Percentiles rank a stretch among this genome's conserved stretches.
phyloP scores from a whole-genome alignment of 2,113 vertebrate genomes.

The Protobothrops flavoviridis region DNA sequence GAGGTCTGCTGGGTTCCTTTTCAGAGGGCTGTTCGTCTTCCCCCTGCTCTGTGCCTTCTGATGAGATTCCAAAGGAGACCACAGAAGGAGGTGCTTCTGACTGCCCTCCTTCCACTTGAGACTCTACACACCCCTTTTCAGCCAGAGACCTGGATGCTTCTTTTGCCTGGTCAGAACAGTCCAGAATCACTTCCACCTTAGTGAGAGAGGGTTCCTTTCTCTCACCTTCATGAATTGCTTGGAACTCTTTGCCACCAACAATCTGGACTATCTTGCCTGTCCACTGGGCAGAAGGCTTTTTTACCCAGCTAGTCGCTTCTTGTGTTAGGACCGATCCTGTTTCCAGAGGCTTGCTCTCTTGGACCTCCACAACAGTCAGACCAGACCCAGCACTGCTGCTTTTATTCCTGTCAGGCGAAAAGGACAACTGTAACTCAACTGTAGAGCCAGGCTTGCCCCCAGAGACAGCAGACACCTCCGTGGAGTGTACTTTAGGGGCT shows the following conservation, averaged over 20 bases:
- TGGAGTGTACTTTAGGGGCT: constrained; percentile 41
- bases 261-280: constrained; percentile 69
- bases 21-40: constrained; percentile 79
- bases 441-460: constrained; percentile 64
- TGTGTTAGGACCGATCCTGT: constrained; percentile 34
- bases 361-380: constrained; percentile 70
- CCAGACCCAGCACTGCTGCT: constrained; percentile 53
- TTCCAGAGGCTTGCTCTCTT: constrained; percentile 54
- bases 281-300: constrained; percentile 55
- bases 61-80: constrained; percentile 83
- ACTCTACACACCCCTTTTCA: constrained; percentile 79
- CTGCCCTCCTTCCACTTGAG: constrained; percentile 85
- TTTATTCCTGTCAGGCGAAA: constrained; percentile 69
- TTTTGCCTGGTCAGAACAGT: constrained; percentile 73
- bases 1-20: constrained; percentile 82
- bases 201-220: constrained; percentile 56
- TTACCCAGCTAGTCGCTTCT: constrained; percentile 22
- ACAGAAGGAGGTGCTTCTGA: constrained; percentile 81
- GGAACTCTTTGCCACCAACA: constrained; percentile 64
- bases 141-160: constrained; percentile 68
- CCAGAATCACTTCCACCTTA: constrained; percentile 81
- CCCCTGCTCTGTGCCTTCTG: constrained; percentile 79
- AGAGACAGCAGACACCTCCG: constrained; percentile 47
- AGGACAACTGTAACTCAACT: constrained; percentile 86
- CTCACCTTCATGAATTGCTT: constrained; percentile 66